Base-by-base conservation (phyloP, 2,797 vertebrate species). In the Molothrus ater region DNA sequence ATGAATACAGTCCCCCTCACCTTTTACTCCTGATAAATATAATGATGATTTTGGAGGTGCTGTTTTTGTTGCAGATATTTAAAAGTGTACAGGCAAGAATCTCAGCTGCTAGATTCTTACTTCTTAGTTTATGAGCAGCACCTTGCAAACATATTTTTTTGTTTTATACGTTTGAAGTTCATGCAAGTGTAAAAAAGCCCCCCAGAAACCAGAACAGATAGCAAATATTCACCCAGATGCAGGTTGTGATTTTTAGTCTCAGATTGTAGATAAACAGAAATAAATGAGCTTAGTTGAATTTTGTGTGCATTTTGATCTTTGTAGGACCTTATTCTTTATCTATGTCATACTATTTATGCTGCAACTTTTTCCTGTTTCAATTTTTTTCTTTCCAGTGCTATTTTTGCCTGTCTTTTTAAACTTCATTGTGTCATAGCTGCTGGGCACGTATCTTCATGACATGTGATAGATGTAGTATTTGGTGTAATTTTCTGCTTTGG, bases 1-100 rank as follows among this genome's bases (percentile, higher is more conserved):
- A 5, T 31, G 7, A 28, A 54, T 31, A 34, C 48, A 24, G 12
- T 4, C 5, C 5, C 8, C 3, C 7, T 53, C 6, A 4, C 6
- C 6, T 74, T 81, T 68, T 73, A 21, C 10, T 81, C 4, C 12
- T 43, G 42, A 45, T 16, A 74, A 80, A 28, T 68, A 10, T 2
- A 53, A 10, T 11, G 45, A 9, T 1, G 3, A 29, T 40, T 60
- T 89, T 48, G 69, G 47, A 48, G 29, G 24, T 57, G 7, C 7
- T 47, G 2, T 2, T 56, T 86, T 66, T 76, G 7, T 76, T 64
- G 17, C 22, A 69, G 6, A 13, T 64, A 57, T 13, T 56, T 76
- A 21, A 17, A 59, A 21, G 6, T 11, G 5, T 48, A 12, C 28
- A 57, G 22, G n/a, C 32, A 11, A 57, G 17, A 83, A 22, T 66